These are phyloP conservation scores for Pseudotriccus pelzelni DNA, from an alignment of 2,797 vertebrate species.

Conservation along the genomic window DNA sequence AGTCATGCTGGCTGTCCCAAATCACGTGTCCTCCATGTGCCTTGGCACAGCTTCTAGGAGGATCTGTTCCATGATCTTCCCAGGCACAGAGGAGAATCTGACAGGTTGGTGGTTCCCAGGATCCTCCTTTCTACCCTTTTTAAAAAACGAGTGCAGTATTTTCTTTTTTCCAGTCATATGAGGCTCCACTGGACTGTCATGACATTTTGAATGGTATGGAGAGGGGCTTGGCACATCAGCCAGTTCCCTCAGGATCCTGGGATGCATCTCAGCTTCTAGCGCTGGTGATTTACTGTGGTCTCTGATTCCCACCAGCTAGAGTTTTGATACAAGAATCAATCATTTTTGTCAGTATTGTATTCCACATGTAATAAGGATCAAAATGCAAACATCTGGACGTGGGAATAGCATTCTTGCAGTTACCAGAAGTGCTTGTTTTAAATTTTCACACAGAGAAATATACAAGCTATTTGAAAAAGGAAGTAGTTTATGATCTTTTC, in stretches of 20 bases:
- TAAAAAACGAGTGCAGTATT: not conserved
- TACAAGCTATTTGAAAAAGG: not conserved
- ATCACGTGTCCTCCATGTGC: not conserved
- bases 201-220: not conserved
- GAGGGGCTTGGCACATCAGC: not conserved
- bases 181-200: not conserved
- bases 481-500: not conserved
- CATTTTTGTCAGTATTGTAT: not conserved
- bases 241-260: not conserved
- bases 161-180: not conserved
- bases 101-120: not conserved
- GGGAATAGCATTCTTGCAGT: not conserved
- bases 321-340: not conserved
- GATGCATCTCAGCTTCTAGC: not conserved
- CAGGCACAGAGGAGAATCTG: not conserved
- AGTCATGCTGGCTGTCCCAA: not conserved
- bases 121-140: not conserved
- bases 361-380: not conserved
- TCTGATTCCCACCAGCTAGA: not conserved
- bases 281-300: not conserved
- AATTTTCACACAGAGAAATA: not conserved
- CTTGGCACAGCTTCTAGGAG: not conserved
- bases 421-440: not conserved
- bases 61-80: not conserved
- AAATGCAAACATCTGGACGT: not conserved